Base-by-base conservation (phyloP, 1,140 invertebrate species). In the Temnothorax nylanderi region DNA sequence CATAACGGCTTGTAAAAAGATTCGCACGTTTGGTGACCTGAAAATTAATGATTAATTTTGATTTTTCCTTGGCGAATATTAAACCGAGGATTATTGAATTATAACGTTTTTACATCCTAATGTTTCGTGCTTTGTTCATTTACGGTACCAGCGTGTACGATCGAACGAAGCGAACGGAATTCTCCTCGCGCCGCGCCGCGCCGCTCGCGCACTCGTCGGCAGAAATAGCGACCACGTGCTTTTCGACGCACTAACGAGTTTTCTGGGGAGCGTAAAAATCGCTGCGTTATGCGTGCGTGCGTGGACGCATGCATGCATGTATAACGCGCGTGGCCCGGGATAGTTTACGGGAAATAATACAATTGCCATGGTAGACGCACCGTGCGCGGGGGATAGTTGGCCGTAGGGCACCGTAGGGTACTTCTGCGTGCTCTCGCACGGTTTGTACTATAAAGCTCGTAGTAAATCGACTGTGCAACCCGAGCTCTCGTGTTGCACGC, bases 351-450 rank as follows among this genome's bases (percentile, higher is more conserved):
- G 76, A 64, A 87, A 91, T 91, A 91, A 91, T 91, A 88, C 89
- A 91, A 85, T 91, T 85, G 87, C 65, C 72, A 44, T 47, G 80
- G 54, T 87, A 85, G 87, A 81, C 18, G 62, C 32, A 32, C 60
- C 13, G 58, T 10, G 62, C n/a, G n/a, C 56, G 37, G 81, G 90
- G 65, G 72, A 87, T 91, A 90, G 90, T 91, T 91, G 89, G 89
- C 89, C 87, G 85, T 89, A 81, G 87, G 90, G 87, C 91, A 91
- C 89, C 87, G 85, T 89, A 81, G 87, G 90, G 87, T 91, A 91
- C 90, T 91, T 91, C 87, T 87, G 87, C 87, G 77, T 75, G 37
- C 86, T 72, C 75, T 72, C 77, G 65, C 44, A 62, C 71, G 64
- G 84, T 76, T 75, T 91, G 90, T 89, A 85, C 89, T 85, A 91